Conservation (phyloP, 2,888 invertebrate genomes). For the Machimus atricapillus region DNA sequence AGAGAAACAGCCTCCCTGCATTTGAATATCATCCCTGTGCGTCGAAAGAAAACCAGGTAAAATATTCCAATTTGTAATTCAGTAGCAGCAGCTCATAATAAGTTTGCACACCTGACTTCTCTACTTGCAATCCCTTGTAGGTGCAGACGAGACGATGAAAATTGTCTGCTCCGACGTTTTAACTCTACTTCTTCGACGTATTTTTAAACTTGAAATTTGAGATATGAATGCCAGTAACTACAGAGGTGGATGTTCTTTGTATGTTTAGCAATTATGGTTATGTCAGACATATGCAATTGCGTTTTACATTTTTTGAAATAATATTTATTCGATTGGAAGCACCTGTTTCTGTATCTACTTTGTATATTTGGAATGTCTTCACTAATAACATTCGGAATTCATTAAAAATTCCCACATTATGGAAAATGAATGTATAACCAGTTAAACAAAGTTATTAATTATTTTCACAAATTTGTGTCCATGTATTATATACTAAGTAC, state of each 20-base stretch:
- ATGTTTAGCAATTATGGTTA: neutral
- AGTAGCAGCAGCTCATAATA: neutral
- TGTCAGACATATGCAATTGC: neutral
- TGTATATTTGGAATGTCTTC: too few species aligned
- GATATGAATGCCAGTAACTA: neutral
- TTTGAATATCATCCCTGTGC: constrained; percentile 5
- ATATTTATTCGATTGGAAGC: neutral
- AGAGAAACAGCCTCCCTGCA: neutral
- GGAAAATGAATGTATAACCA: too few species aligned
- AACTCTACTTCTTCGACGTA: neutral
- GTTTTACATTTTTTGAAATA: neutral
- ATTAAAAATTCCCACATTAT: too few species aligned
- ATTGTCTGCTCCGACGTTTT: neutral
- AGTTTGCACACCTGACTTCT: neutral
- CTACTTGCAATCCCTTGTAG: neutral
- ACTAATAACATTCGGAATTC: too few species aligned
- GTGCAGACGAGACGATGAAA: neutral
- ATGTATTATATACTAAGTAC: too few species aligned
- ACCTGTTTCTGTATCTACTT: neutral
- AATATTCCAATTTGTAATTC: neutral
- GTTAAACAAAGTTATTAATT: too few species aligned
- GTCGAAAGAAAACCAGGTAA: neutral
- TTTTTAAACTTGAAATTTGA: neutral
- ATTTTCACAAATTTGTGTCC: too few species aligned
- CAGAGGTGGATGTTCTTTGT: neutral